Evolutionary conservation across 1,140 invertebrate species (phyloP).

Genomic region (Caenorhabditis elegans): WBcel235 BX284604.4:11140501-11141000

Average conservation of each 20-base stretch:
- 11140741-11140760: slow-evolving; percentile 99
- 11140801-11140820: too few species aligned
- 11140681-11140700: slow-evolving; percentile 86
- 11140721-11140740: slow-evolving; percentile 99
- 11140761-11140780: slow-evolving; percentile 74
- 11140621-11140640: slow-evolving; percentile 99
- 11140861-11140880: too few species aligned
- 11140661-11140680: slow-evolving; percentile 97
- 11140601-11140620: slow-evolving; percentile 92
- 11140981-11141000: too few species aligned
- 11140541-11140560: slow-evolving; percentile 99
- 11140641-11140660: slow-evolving; percentile 85
- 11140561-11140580: slow-evolving; percentile 99
- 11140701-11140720: slow-evolving; percentile 82
- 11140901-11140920: too few species aligned
- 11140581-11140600: slow-evolving; percentile 87
- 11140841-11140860: too few species aligned
- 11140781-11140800: too few species aligned
- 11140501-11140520: slow-evolving; percentile 83
- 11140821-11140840: too few species aligned
- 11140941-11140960: too few species aligned
- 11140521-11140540: slow-evolving; percentile 93
- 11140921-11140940: too few species aligned
- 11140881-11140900: too few species aligned
- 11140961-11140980: too few species aligned